phyloP scores from a whole-genome alignment of 2,797 vertebrate genomes.

The Phrynocephalus vlangalii region DNA sequence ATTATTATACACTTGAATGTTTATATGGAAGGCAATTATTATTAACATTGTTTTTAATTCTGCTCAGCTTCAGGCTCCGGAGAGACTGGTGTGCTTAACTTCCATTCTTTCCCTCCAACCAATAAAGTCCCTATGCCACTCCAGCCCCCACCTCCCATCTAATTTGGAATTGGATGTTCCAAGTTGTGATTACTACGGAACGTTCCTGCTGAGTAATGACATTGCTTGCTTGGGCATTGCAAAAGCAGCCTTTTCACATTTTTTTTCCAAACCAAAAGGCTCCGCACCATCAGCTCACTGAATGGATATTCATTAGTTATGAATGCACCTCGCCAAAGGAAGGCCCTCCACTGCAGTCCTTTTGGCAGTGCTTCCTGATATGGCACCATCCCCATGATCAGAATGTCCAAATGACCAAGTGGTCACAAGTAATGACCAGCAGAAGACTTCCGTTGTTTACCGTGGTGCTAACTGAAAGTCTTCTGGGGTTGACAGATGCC shows the following conservation, averaged over 20 bases:
- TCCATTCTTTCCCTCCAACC: not conserved
- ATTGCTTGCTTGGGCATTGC: constrained; percentile 7
- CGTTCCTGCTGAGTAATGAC: constrained; percentile 60
- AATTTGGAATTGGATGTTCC: constrained; percentile 45
- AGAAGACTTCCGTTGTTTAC: constrained; percentile 67
- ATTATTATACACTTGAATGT: not conserved
- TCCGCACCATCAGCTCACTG: not conserved
- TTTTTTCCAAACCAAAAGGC: not conserved
- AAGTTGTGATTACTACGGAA: constrained; percentile 43
- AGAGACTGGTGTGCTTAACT: constrained; percentile 15
- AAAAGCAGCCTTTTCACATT: constrained; percentile 16
- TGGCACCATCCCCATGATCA: constrained; percentile 6
- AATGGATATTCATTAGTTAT: not conserved
- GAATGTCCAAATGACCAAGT: constrained; percentile 41
- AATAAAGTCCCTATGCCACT: constrained; percentile 5
- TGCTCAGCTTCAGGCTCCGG: not conserved
- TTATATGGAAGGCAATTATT: constrained; percentile 36
- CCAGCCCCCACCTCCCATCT: constrained; percentile 30
- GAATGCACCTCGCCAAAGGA: constrained; percentile 35
- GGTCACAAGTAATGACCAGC: constrained; percentile 20
- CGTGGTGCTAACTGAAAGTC: constrained; percentile 49
- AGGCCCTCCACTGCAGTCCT: not conserved
- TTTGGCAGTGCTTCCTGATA: constrained; percentile 24
- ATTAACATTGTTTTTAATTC: not conserved
- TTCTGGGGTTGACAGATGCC: constrained; percentile 83